Conservation (phyloP, 2,797 vertebrate species). For the Mormyrops boulengeri region DNA sequence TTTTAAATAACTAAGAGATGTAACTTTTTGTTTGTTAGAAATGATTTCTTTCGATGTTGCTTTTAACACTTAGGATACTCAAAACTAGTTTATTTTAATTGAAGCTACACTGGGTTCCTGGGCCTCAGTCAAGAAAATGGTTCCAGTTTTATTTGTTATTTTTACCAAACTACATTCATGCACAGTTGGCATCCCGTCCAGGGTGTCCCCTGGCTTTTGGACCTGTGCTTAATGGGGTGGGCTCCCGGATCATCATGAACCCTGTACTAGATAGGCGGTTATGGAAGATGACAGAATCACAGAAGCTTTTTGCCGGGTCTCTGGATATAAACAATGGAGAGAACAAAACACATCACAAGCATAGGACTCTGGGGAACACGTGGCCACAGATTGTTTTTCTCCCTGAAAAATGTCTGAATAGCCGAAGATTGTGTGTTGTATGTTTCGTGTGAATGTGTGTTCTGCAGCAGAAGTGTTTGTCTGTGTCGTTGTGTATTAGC, state of each 20-base stretch:
- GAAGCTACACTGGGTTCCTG: background rate
- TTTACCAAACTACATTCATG: background rate
- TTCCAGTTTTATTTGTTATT: background rate
- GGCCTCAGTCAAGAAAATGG: background rate
- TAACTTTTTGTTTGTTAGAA: background rate
- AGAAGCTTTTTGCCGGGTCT: background rate
- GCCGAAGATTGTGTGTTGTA: background rate
- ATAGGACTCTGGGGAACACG: background rate
- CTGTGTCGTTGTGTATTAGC: background rate
- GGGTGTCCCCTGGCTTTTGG: background rate
- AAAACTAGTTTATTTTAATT: background rate
- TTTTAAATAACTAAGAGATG: background rate
- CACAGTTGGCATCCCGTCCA: background rate
- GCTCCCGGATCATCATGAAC: slow-evolving; percentile 55
- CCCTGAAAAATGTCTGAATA: background rate
- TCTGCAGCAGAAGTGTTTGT: background rate
- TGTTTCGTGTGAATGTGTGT: background rate
- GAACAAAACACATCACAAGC: background rate
- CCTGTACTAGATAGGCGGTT: slow-evolving; percentile 40
- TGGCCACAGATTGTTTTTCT: background rate
- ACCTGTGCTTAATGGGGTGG: slow-evolving; percentile 73
- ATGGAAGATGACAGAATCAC: background rate
- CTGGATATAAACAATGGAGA: background rate
- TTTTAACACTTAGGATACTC: background rate
- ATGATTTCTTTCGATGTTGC: background rate